Percentiles rank a stretch among this genome's conserved stretches.
Conservation (phyloP, 2,888 invertebrate genomes). For the Hydraecia micacea region DNA sequence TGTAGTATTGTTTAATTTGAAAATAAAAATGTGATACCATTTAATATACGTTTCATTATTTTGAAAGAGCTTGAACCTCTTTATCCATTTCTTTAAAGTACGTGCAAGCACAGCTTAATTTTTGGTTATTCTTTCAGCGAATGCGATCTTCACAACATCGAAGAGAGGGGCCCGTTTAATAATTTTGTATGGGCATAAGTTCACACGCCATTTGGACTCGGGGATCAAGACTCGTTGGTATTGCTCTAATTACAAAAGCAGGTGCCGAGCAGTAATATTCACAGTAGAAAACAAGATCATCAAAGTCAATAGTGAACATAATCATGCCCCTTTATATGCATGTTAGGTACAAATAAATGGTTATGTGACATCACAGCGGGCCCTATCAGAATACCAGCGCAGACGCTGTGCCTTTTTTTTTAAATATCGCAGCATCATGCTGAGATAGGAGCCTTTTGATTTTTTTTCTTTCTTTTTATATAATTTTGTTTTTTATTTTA, state of each 20-base stretch:
- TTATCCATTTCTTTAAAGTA: too few species aligned
- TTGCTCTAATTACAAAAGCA: conserved; percentile 22
- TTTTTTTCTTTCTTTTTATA: too few species aligned
- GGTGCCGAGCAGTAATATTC: conserved; percentile 36
- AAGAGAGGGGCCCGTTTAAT: conserved; percentile 28
- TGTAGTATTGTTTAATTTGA: too few species aligned
- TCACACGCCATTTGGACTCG: conserved; percentile 21
- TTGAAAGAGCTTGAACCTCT: too few species aligned
- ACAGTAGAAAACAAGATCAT: conserved; percentile 24
- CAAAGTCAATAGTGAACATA: conserved; percentile 31
- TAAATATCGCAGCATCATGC: too few species aligned
- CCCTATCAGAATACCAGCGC: too few species aligned
- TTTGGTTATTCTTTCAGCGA: conserved; percentile 13
- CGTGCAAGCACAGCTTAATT: not conserved
- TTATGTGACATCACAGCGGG: too few species aligned
- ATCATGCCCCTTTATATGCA: conserved; percentile 8
- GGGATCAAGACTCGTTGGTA: conserved; percentile 45
- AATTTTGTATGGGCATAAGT: conserved; percentile 25
- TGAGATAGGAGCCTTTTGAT: too few species aligned
- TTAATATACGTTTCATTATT: not conserved
- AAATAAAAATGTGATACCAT: conserved; percentile 5
- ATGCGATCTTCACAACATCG: conserved; percentile 33
- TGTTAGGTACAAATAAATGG: not conserved
- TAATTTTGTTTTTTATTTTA: too few species aligned
- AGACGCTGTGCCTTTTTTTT: too few species aligned